These are phyloP conservation scores for Chloromyia formosa DNA, from an alignment of 2,888 invertebrate species.

Conservation along the genomic window DNA sequence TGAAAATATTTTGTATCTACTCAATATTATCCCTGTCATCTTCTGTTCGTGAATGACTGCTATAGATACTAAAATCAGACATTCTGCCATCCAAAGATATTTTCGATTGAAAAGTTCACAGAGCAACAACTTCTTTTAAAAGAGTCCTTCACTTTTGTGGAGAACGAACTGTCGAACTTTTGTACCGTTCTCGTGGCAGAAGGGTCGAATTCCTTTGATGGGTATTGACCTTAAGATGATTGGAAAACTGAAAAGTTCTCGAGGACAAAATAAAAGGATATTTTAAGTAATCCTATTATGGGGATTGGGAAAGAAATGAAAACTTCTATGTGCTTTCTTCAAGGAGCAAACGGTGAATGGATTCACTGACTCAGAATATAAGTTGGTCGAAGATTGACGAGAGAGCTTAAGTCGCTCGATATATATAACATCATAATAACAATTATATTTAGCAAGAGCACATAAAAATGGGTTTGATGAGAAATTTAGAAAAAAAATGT, in stretches of 20 bases:
- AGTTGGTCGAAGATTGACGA: no score
- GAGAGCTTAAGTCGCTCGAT: no score
- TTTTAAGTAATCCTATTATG: conserved; percentile 36
- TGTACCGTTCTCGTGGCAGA: not conserved
- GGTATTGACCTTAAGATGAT: conserved; percentile 41
- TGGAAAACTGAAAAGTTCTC: conserved; percentile 38
- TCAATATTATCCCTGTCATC: not conserved
- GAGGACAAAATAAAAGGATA: conserved; percentile 18
- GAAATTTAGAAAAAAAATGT: no score
- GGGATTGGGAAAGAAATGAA: conserved; percentile 2
- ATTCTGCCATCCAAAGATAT: conserved; percentile 7
- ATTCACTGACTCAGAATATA: not conserved
- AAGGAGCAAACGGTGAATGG: not conserved
- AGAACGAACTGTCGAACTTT: not conserved
- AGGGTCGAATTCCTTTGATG: conserved; percentile 28
- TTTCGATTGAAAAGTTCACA: not conserved
- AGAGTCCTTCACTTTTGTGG: not conserved
- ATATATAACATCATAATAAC: no score
- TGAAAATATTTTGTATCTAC: not conserved
- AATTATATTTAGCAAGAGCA: no score
- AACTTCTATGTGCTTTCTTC: not conserved
- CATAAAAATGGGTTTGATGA: no score
- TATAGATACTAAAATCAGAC: not conserved
- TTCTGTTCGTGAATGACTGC: not conserved
- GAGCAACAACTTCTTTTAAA: conserved; percentile 7